Base-by-base conservation (phyloP, 2,888 invertebrate species). In the Unio pictorum region DNA sequence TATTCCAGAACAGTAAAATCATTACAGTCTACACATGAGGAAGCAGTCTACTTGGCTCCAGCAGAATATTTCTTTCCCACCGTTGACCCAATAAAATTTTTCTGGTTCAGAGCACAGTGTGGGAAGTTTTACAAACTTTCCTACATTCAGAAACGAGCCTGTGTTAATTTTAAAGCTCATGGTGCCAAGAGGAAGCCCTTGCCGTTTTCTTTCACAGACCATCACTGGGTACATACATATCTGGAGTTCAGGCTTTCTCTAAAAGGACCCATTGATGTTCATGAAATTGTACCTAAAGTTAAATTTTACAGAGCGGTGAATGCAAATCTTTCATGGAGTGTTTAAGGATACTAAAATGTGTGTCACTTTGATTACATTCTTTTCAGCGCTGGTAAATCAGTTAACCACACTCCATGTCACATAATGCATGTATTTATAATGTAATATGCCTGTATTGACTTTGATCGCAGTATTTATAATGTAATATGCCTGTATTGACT, bases 181-280 rank as follows among this genome's bases (percentile, higher is more conserved):
- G 76, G 78, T n/a, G 72, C 72, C 5, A 81, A 80, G 55, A 73
- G 76, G 23, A 81, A 84, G 55, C 78, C 79, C 17, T 64, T 75
- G 15, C 54, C 71, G 56, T 74, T 80, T 59, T 84, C 86, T 3
- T 87, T 82, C 69, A 76, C 86, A 18, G 77, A 79, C 54, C 87
- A 87, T 72, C 85, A 87, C 66, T 86, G 86, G 87, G 81, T 82
- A 55, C 86, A 87, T 73, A 84, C 85, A 7, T 87, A 87, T 64
- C 68, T 86, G 26, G 80, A 81, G 54, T 76, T 82, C 55, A 72
- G 81, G 30, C 58, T 84, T 30, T 81, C 81, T 28, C 61, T 79
- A 8, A 81, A 81, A 70, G 81, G 80, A n/a, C 82, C 80, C 2
- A 67, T 79, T 1, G 72, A 82, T 69, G 78, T 80, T 57, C 69